Percentiles rank a stretch among this genome's conserved stretches.
These are phyloP conservation scores for Petrosia ficiformis DNA, from an alignment of 37 sponge, comb jelly and placozoan genomes.

Conservation along the genomic window DNA sequence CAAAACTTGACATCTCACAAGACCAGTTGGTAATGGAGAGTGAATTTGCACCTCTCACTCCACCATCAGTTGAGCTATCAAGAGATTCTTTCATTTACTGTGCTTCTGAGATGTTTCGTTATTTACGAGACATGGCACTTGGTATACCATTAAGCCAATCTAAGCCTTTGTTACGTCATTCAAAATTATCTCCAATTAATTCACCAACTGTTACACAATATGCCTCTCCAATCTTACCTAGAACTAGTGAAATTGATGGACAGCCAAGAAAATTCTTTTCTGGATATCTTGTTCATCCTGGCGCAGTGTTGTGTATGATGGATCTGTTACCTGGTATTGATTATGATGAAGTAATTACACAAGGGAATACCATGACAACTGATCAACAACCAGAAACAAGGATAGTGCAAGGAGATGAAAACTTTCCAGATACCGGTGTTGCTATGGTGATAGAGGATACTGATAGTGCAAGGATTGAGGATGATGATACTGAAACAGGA, in stretches of 20 bases:
- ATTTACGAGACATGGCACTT: constrained; percentile 82
- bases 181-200: not conserved
- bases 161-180: constrained; percentile 23
- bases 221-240: not conserved
- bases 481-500: not conserved
- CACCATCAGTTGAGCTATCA: constrained; percentile 20
- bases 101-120: constrained; percentile 78
- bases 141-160: constrained; percentile 29
- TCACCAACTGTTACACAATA: not conserved
- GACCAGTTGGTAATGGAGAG: constrained; percentile 39
- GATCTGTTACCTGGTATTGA: constrained; percentile 77
- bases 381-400: not conserved
- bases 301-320: constrained; percentile 71
- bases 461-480: not conserved
- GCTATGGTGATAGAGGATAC: not conserved
- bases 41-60: constrained; percentile 49
- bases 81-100: constrained; percentile 37
- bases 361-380: not conserved
- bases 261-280: not conserved
- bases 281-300: constrained; percentile 57
- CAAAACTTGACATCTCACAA: not conserved
- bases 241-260: not conserved
- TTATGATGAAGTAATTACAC: not conserved
- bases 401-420: constrained; percentile 10
- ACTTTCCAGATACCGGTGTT: too few relatives aligned